A percentile compares a stretch with the other conserved stretches of the same genome.
These are phyloP conservation scores for Staurois parvus DNA, from an alignment of 2,797 vertebrate species.

Conservation along the genomic window DNA sequence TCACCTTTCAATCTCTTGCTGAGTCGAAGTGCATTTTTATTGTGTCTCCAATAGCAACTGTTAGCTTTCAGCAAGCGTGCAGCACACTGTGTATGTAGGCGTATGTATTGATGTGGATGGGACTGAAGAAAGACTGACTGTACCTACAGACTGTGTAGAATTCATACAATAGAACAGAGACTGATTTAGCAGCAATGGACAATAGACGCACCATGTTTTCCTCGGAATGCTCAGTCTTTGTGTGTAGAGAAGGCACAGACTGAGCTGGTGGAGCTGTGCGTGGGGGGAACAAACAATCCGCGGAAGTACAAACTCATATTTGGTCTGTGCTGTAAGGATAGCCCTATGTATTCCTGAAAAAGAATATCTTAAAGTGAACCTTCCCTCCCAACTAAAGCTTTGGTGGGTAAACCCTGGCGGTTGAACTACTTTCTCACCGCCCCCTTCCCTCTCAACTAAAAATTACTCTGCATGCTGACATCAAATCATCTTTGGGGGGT, in stretches of 20 bases:
- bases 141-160: conserved; percentile 6
- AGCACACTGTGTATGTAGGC: conserved; percentile 27
- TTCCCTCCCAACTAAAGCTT: too few species aligned
- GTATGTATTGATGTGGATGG: conserved; percentile 34
- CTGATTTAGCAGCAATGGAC: conserved; percentile 2
- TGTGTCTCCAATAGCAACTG: conserved; percentile 38
- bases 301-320: neutral
- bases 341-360: neutral
- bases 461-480: too few species aligned
- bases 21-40: neutral
- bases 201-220: neutral
- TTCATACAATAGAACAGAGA: conserved; percentile 14
- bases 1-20: neutral
- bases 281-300: neutral
- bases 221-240: neutral
- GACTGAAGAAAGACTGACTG: conserved; percentile 25
- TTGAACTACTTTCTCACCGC: too few species aligned
- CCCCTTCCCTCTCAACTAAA: too few species aligned
- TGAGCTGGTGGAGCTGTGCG: neutral
- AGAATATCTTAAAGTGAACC: neutral
- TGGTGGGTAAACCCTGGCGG: too few species aligned
- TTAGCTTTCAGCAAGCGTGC: conserved; percentile 9
- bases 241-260: neutral
- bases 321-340: neutral
- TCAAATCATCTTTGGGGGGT: too few species aligned